Percentiles rank a stretch among this genome's conserved stretches.
Conservation (phyloP, 2,797 vertebrate genomes). For the Galaxias olidus region DNA sequence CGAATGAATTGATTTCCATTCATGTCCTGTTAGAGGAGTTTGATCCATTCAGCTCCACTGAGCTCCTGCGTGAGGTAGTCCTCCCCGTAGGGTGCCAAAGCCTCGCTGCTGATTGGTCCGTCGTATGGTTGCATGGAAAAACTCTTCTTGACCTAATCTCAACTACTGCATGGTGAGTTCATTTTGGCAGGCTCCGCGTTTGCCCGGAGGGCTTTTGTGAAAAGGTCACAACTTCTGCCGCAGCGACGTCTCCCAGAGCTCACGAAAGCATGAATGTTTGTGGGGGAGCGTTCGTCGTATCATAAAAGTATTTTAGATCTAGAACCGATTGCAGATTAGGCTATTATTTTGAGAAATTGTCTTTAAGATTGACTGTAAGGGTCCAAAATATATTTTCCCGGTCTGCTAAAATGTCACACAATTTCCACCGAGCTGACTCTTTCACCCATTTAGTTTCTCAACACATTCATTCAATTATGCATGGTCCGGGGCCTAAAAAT, state of each 20-base stretch:
- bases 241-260: conserved; percentile 15
- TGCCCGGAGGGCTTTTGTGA: conserved; percentile 34
- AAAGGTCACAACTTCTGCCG: conserved; percentile 53
- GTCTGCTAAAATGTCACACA: background rate
- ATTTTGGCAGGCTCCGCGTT: conserved; percentile 34
- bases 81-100: conserved; percentile 30
- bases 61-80: conserved; percentile 49
- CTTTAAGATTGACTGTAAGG: too few species aligned
- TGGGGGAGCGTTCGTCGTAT: background rate
- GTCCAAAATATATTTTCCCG: too few species aligned
- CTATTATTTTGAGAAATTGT: too few species aligned
- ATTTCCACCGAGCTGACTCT: conserved; percentile 16
- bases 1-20: conserved; percentile 69
- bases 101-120: conserved; percentile 22
- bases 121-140: conserved; percentile 22
- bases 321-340: too few species aligned
- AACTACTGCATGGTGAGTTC: conserved; percentile 41
- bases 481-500: conserved; percentile 42
- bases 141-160: conserved; percentile 44
- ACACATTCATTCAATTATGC: conserved; percentile 48
- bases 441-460: conserved; percentile 29
- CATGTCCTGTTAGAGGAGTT: conserved; percentile 55
- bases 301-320: too few species aligned
- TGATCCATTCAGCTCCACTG: conserved; percentile 53
- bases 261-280: conserved; percentile 10